phyloP scores from a whole-genome alignment of 2,113 vertebrate species.

The Ceyx margarethae region DNA sequence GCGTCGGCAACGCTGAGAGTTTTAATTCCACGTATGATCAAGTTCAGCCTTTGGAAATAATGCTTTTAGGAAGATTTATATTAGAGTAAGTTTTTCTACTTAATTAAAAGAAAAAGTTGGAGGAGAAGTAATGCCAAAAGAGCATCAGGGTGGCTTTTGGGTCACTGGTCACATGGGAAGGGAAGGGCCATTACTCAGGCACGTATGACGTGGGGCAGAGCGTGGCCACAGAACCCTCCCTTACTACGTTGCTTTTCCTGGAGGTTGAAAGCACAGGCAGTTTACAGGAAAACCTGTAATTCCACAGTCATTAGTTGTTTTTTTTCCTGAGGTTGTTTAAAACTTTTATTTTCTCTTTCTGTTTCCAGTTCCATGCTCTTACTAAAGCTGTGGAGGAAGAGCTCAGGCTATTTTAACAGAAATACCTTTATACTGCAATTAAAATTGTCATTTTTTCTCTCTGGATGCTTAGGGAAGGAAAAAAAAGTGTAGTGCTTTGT shows the following conservation, averaged over 20 bases:
- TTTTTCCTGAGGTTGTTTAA: background rate
- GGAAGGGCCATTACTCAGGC: background rate
- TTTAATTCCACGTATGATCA: background rate
- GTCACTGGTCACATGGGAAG: background rate
- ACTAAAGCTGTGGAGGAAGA: background rate
- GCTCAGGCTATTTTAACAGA: background rate
- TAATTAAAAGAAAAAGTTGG: background rate
- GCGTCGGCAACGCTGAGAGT: background rate
- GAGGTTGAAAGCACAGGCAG: background rate
- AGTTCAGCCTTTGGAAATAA: background rate
- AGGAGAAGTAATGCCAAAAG: conserved; percentile 24
- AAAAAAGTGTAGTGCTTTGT: background rate
- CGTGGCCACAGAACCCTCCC: background rate
- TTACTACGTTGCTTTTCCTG: background rate
- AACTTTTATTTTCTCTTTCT: conserved; percentile 21
- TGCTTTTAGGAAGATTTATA: background rate
- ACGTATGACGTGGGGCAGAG: background rate
- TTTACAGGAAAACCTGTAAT: background rate
- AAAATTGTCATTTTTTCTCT: background rate
- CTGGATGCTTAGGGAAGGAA: background rate
- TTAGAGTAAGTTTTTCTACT: background rate
- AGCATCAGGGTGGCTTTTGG: background rate
- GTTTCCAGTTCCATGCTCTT: conserved; percentile 1
- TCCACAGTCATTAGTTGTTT: background rate
- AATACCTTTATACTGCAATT: background rate